phyloP scores from a whole-genome alignment of 2,888 invertebrate genomes.

The Leucophenga montana region DNA sequence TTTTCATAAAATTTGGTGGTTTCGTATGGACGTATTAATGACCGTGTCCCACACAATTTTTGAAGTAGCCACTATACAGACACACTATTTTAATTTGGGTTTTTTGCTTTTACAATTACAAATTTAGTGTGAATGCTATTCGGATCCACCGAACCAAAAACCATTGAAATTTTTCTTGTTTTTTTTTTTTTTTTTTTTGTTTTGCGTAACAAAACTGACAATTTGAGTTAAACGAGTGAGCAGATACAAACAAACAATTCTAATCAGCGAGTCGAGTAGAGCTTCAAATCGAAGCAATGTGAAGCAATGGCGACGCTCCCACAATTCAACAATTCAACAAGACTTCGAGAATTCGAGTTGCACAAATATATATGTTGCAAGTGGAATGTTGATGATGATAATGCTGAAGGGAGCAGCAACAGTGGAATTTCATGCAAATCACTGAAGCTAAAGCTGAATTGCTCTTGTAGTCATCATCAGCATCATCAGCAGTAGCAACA shows the following conservation, averaged over 20 bases:
- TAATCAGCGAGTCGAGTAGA: conserved; percentile 16
- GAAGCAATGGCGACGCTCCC: too few species aligned
- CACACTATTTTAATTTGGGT: too few species aligned
- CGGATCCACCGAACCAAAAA: too few species aligned
- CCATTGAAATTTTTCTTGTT: too few species aligned
- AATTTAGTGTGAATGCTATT: too few species aligned
- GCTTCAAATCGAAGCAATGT: too few species aligned
- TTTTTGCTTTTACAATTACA: too few species aligned
- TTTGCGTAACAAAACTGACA: conserved; percentile 13
- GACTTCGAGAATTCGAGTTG: neutral
- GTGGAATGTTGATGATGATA: neutral
- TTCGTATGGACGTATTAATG: too few species aligned
- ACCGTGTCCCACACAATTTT: too few species aligned
- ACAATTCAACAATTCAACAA: neutral
- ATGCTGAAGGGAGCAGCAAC: neutral
- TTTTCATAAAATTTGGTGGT: too few species aligned
- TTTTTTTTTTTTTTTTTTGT: too few species aligned
- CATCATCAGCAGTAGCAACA: conserved; percentile 7
- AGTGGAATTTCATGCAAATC: conserved; percentile 26
- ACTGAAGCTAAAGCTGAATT: conserved; percentile 26
- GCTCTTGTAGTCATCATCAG: conserved; percentile 17
- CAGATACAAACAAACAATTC: conserved; percentile 9
- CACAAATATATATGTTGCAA: conserved; percentile 5
- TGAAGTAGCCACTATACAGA: too few species aligned
- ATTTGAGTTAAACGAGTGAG: neutral